A percentile compares a stretch with the other conserved stretches of the same genome.
phyloP scores from a whole-genome alignment of 2,888 invertebrate genomes.

The Brenthis hecate region DNA sequence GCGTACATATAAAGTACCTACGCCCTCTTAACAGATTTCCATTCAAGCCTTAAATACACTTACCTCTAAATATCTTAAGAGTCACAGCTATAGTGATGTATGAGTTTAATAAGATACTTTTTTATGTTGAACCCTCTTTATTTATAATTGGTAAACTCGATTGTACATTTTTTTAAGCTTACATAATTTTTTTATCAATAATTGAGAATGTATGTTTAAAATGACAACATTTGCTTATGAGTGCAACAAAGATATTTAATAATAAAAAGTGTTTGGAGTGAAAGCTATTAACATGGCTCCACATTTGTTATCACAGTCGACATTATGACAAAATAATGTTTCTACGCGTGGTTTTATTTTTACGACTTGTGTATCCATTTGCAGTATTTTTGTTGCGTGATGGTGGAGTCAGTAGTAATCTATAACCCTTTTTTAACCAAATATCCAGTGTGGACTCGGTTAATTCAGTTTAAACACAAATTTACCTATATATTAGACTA shows the following conservation, averaged over 20 bases:
- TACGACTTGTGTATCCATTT: slow-evolving; percentile 47
- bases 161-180: too few relatives aligned
- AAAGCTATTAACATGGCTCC: slow-evolving; percentile 27
- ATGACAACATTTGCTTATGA: slow-evolving; percentile 10
- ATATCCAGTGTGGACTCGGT: too few relatives aligned
- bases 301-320: slow-evolving; percentile 19
- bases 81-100: too few relatives aligned
- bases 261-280: slow-evolving; percentile 12
- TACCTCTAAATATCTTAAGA: too few relatives aligned
- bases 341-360: slow-evolving; percentile 52
- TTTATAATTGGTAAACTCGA: too few relatives aligned
- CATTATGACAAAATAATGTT: slow-evolving; percentile 49
- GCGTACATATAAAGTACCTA: slow-evolving; percentile 64
- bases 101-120: too few relatives aligned
- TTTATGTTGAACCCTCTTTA: too few relatives aligned
- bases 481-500: too few relatives aligned
- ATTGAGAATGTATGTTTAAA: background rate
- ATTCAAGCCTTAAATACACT: background rate
- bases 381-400: slow-evolving; percentile 38
- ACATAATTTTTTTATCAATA: background rate
- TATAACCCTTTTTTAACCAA: too few relatives aligned
- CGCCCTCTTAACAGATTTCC: slow-evolving; percentile 50
- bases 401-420: slow-evolving; percentile 34
- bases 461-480: too few relatives aligned
- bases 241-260: slow-evolving; percentile 13